Evolutionary conservation across 64 coral and sea anemone genomes (phyloP).

Genomic region (Montipora foliosa): DNA sequence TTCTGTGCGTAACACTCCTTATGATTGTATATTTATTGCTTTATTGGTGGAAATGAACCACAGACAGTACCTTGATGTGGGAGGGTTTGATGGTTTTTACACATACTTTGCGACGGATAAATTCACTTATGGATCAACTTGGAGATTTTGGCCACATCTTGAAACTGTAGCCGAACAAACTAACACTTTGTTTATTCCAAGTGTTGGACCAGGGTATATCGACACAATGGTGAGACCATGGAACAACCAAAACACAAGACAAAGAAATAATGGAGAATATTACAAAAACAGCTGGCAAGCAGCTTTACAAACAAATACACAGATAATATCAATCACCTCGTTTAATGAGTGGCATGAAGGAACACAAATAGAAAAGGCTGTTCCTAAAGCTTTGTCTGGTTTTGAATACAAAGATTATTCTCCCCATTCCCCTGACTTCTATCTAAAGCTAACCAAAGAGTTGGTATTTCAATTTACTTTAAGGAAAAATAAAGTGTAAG

Average conservation of each 20-base stretch:
- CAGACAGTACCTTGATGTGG: constrained; percentile 66
- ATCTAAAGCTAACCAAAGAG: constrained; percentile 85
- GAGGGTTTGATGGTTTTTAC: constrained; percentile 98
- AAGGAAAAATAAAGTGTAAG: background rate
- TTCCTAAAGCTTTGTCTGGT: constrained; percentile 78
- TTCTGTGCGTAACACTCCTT: constrained; percentile 89
- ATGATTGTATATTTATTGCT: constrained; percentile 95
- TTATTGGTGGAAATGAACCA: constrained; percentile 88
- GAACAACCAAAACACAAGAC: constrained; percentile 84
- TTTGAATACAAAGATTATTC: constrained; percentile 82
- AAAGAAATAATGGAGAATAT: constrained; percentile 85
- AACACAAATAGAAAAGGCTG: constrained; percentile 96
- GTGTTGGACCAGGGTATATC: constrained; percentile 96
- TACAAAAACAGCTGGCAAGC: constrained; percentile 93
- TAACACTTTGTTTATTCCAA: constrained; percentile 92
- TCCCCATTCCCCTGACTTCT: constrained; percentile 84
- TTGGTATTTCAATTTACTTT: constrained; percentile 76
- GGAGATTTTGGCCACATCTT: constrained; percentile 89
- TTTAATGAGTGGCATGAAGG: constrained; percentile 99
- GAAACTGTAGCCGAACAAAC: constrained; percentile 81
- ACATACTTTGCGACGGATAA: constrained; percentile 96
- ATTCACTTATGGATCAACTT: constrained; percentile 93
- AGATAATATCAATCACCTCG: constrained; percentile 90
- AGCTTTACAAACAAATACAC: constrained; percentile 80
- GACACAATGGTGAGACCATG: constrained; percentile 90